phyloP scores from a whole-genome alignment of 2,797 vertebrate species.

The Muscicapa comitata region DNA sequence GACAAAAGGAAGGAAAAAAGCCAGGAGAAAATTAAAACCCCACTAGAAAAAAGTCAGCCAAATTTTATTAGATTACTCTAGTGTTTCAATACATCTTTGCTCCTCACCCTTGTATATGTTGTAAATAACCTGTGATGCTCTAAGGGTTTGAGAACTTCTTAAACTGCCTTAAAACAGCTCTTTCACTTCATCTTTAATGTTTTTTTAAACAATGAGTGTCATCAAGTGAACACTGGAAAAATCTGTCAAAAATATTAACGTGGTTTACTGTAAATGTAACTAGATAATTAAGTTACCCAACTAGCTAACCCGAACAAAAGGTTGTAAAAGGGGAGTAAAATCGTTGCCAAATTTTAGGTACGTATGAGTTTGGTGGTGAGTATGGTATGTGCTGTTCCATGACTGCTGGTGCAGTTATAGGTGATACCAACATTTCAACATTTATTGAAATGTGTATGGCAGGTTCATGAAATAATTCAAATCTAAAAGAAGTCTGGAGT shows the following conservation, averaged over 20 bases:
- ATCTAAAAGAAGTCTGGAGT: not conserved
- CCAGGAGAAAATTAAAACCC: conserved; percentile 3
- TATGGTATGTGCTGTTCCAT: not conserved
- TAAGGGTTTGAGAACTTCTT: not conserved
- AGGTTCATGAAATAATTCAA: not conserved
- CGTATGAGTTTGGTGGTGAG: not conserved
- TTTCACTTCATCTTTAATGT: not conserved
- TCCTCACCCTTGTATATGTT: not conserved
- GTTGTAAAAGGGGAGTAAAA: not conserved
- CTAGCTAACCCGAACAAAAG: not conserved
- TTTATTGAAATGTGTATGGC: not conserved
- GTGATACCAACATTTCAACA: not conserved
- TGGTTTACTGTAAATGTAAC: not conserved
- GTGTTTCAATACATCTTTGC: conserved; percentile 16
- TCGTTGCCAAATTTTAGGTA: not conserved
- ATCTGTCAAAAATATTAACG: not conserved
- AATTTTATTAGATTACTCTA: conserved; percentile 40
- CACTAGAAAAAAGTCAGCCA: conserved; percentile 10
- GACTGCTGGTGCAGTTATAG: fast-evolving
- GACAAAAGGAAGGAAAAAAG: not conserved
- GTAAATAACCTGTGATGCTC: not conserved
- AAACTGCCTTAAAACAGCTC: not conserved
- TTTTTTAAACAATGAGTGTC: not conserved
- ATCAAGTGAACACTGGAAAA: not conserved
- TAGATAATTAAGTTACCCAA: not conserved